phyloP scores from a whole-genome alignment of 2,797 vertebrate genomes.

The Eospalax fontanierii region DNA sequence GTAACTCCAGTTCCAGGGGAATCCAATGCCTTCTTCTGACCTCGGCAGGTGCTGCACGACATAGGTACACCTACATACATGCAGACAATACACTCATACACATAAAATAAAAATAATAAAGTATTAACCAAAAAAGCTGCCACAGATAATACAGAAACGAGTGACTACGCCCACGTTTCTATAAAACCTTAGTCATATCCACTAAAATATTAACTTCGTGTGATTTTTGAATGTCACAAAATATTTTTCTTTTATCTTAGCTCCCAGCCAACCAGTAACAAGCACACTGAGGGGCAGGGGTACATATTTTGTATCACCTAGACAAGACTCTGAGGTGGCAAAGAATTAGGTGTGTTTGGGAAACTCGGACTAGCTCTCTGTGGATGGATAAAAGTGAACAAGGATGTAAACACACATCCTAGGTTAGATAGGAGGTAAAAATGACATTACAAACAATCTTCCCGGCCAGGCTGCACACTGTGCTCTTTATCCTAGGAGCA shows the following conservation, averaged over 20 bases:
- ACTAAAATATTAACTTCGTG: not conserved
- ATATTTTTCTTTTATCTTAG: not conserved
- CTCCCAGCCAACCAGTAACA: not conserved
- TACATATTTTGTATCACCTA: not conserved
- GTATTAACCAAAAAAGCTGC: not conserved
- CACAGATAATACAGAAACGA: not conserved
- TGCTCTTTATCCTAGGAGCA: not conserved
- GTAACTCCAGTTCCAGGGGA: too few species aligned
- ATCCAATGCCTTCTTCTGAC: too few species aligned
- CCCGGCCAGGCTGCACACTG: not conserved
- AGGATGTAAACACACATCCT: not conserved
- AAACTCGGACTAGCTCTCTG: not conserved
- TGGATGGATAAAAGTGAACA: not conserved
- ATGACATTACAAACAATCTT: not conserved
- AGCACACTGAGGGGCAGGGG: not conserved
- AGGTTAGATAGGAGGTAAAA: not conserved
- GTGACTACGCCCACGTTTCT: not conserved
- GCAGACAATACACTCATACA: too few species aligned
- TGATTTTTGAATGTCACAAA: not conserved
- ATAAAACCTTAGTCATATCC: slow-evolving; percentile 12
- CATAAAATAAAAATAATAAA: too few species aligned
- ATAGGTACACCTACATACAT: too few species aligned
- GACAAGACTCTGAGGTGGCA: not conserved
- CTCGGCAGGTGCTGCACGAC: too few species aligned
- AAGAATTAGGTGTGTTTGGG: not conserved